Base-by-base conservation (phyloP, 2,113 vertebrate species). In the Lepus americanus region DNA sequence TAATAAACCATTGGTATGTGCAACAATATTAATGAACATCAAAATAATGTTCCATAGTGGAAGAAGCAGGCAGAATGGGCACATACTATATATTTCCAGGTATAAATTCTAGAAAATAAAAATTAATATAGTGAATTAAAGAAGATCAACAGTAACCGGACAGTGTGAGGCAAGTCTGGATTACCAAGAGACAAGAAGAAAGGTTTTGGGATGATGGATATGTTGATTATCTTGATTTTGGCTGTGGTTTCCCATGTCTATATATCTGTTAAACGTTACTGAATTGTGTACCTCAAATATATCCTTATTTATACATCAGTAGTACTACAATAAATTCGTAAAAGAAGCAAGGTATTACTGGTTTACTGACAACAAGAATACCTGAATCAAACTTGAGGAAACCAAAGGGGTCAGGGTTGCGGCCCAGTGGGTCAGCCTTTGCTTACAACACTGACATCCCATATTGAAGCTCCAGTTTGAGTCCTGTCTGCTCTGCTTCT, bases 331-430 rank as follows among this genome's bases (percentile, higher is more conserved):
- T 72, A 72, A 44, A 69, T 13, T 33, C 90, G 10, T 76, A 70
- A 78, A 77, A 31, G 64, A 86, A 86, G 11, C 17, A 87, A 70
- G 8, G 64, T 76, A 70, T 23, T 82, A 31, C 27, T 29, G 7
- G 69, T 33, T 72, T 76, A 76, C 29, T 53, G 53, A 77, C 81
- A 92, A 70, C 14, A 76, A 81, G 74, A 81, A 67, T 82, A 64
- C 25, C 4, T 70, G 53, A 87, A 33, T 19, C 69, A 31, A 89
- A 92, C 36, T 4, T 77, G 19, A 66, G 76, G 53, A 94, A 85
- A 86, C 20, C 44, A 44, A 44, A 44, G 44, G 44, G 44, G 44
- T 44, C 44, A 44, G 44, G 44, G 44, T 44, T 44, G 44, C 6
- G 44, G 44, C 44, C 44, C 44, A 44, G 44, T 44, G 6, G 6